A percentile compares a stretch with the other conserved stretches of the same genome.
Evolutionary conservation across 2,113 vertebrate species (phyloP).

Genomic region (Bothrops jararaca): DNA sequence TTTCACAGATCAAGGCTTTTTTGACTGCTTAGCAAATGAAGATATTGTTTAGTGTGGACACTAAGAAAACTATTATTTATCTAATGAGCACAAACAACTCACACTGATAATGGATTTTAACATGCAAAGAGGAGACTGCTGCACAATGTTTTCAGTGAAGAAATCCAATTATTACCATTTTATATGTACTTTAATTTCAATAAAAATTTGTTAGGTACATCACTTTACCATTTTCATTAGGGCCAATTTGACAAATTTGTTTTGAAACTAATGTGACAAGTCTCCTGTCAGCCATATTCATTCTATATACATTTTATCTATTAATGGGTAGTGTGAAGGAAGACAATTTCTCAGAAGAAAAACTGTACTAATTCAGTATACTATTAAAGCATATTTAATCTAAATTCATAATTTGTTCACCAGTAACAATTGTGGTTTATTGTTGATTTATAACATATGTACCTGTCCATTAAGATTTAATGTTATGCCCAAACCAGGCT

Average conservation of each 20-base stretch:
- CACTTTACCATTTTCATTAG: neutral
- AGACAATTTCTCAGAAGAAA: neutral
- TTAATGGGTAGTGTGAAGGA: neutral
- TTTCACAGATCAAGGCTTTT: conserved; percentile 53
- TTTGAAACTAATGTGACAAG: neutral
- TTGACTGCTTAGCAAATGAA: conserved; percentile 33
- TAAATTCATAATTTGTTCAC: neutral
- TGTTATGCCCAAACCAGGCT: neutral
- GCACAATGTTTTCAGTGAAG: neutral
- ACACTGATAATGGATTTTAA: neutral
- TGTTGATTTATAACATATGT: neutral
- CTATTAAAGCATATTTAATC: neutral
- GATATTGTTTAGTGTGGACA: neutral
- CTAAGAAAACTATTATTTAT: neutral
- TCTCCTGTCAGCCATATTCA: neutral
- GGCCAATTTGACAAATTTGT: neutral
- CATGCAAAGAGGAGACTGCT: neutral
- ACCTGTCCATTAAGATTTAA: neutral
- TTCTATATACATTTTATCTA: neutral
- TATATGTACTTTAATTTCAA: neutral
- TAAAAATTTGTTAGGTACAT: neutral
- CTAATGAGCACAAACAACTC: neutral
- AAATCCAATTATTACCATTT: neutral
- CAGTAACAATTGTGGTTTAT: neutral
- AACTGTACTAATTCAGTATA: neutral